Percentiles rank a stretch among this genome's conserved stretches.
Evolutionary conservation across 2,113 vertebrate genomes (phyloP).

Genomic region (Athene noctua): DNA sequence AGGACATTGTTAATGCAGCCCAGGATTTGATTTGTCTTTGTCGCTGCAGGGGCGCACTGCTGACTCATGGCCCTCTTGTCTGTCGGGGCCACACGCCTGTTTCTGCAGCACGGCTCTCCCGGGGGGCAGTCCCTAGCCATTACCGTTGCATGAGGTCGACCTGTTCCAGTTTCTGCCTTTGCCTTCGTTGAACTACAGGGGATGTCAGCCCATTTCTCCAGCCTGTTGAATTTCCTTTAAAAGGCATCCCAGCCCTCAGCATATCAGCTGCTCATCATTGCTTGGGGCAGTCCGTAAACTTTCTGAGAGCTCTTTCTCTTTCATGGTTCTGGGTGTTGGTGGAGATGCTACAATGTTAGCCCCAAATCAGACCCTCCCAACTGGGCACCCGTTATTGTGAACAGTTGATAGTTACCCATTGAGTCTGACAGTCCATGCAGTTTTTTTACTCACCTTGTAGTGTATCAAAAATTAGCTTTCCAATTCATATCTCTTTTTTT

Average conservation of each 20-base stretch:
- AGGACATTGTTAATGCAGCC: neutral
- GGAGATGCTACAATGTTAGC: neutral
- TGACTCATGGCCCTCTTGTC: neutral
- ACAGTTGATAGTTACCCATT: neutral
- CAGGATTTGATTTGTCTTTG: neutral
- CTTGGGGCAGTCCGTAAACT: neutral
- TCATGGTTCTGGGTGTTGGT: neutral
- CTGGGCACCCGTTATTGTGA: neutral
- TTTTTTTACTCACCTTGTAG: neutral
- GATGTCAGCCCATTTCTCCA: neutral
- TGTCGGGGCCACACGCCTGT: fast-evolving
- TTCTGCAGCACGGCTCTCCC: no score
- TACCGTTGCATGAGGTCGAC: neutral
- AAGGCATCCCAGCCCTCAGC: fast-evolving
- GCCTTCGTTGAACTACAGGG: neutral
- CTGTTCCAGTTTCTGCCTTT: neutral
- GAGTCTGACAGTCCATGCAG: neutral
- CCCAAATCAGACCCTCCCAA: neutral
- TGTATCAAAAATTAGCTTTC: neutral
- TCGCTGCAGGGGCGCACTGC: neutral
- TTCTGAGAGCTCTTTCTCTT: neutral
- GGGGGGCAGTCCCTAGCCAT: neutral
- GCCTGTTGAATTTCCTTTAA: neutral
- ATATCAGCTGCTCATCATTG: neutral
- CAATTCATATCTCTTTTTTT: neutral